phyloP scores from a whole-genome alignment of 2,797 vertebrate genomes.

The Lophotriccus pileatus region DNA sequence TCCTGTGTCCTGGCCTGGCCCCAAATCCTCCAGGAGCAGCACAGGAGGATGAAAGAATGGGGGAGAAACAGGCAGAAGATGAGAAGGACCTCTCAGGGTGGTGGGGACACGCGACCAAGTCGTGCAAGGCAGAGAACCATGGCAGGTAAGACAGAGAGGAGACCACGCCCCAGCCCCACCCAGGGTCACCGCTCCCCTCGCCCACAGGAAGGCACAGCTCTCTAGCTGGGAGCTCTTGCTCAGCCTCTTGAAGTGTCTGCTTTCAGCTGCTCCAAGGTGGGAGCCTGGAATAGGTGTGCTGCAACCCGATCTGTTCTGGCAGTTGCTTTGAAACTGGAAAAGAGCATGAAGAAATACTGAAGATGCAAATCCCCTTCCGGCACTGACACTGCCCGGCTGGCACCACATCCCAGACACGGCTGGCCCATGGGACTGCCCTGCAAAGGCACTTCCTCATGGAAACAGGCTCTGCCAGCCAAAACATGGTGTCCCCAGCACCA shows the following conservation, averaged over 20 bases:
- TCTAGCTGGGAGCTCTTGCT: not conserved
- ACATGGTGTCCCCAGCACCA: accelerated
- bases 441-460: not conserved
- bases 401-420: not conserved
- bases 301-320: constrained; percentile 44
- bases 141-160: not conserved
- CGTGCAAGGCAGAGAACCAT: accelerated
- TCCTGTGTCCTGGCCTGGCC: not conserved
- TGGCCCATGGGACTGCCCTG: not conserved
- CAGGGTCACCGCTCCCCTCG: not conserved
- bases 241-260: constrained; percentile 6
- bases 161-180: not conserved
- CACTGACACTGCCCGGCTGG: not conserved
- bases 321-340: constrained; percentile 26
- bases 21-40: not conserved
- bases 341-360: not conserved
- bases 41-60: not conserved
- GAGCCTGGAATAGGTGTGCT: constrained; percentile 35
- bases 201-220: not conserved
- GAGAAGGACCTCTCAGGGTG: not conserved
- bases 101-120: accelerated
- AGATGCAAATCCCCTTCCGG: constrained; percentile 11
- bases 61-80: not conserved
- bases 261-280: not conserved
- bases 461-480: not conserved